Conservation (phyloP, 2,797 vertebrate species). For the Erethizon dorsatum region DNA sequence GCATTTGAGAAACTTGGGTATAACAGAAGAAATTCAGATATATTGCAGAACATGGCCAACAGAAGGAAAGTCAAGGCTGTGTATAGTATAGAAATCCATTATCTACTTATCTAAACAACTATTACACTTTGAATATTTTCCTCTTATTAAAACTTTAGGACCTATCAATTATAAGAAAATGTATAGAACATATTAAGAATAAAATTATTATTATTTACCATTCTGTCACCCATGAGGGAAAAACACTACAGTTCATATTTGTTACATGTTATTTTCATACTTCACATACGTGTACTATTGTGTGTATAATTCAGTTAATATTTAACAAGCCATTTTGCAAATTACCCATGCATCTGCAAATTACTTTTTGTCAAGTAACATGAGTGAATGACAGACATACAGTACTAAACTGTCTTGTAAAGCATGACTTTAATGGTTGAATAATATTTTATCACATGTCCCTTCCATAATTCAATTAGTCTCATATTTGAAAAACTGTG, state of each 20-base stretch:
- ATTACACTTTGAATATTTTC: not conserved
- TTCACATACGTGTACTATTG: slow-evolving; percentile 35
- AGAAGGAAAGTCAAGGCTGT: not conserved
- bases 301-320: not conserved
- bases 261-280: not conserved
- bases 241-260: not conserved
- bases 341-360: slow-evolving; percentile 35
- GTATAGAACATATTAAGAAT: slow-evolving; percentile 6
- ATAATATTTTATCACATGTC: not conserved
- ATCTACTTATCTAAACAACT: not conserved
- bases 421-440: not conserved
- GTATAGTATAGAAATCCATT: not conserved
- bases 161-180: not conserved
- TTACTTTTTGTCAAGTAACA: slow-evolving; percentile 16
- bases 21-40: not conserved
- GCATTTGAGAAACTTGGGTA: not conserved
- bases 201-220: not conserved
- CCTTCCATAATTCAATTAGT: not conserved
- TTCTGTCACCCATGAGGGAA: not conserved
- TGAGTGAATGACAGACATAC: slow-evolving; percentile 38
- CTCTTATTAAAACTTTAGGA: not conserved
- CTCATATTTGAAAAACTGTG: not conserved
- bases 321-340: not conserved
- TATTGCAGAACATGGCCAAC: not conserved
- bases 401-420: not conserved